Conservation (phyloP, 1,140 invertebrate species). For the Nymphalis io region DNA sequence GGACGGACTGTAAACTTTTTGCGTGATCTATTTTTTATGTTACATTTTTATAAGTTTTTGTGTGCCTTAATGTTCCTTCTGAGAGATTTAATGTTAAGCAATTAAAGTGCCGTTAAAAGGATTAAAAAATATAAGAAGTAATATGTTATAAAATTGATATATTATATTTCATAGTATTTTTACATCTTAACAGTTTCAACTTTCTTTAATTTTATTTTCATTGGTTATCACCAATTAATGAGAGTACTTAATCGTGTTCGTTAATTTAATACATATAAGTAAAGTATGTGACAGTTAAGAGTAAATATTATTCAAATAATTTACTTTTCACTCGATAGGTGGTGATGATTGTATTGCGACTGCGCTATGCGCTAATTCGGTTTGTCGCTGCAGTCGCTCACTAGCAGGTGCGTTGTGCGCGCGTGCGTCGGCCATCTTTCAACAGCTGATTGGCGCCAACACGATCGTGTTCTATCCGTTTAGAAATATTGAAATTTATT, state of each 20-base stretch:
- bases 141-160: background rate
- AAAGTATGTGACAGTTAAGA: background rate
- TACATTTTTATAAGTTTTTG: constrained; percentile 9
- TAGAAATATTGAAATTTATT: constrained; percentile 11
- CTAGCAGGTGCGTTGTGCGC: constrained; percentile 73
- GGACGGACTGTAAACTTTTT: constrained; percentile 21
- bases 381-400: constrained; percentile 71
- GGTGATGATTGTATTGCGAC: constrained; percentile 43
- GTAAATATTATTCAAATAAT: constrained; percentile 34
- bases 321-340: constrained; percentile 48
- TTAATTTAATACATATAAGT: background rate
- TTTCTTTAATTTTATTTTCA: background rate
- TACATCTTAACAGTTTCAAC: background rate
- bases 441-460: constrained; percentile 63
- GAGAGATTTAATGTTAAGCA: constrained; percentile 10
- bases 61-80: constrained; percentile 3
- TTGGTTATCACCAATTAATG: background rate
- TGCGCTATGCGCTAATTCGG: constrained; percentile 69
- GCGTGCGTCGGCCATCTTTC: constrained; percentile 65
- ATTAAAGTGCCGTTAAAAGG: constrained; percentile 12
- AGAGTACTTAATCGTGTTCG: background rate
- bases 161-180: too few species aligned
- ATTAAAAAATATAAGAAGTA: background rate
- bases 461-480: constrained; percentile 45
- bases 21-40: constrained; percentile 5